Conservation (phyloP, 1,140 invertebrate genomes). For the Aporrectodea caliginosa region DNA sequence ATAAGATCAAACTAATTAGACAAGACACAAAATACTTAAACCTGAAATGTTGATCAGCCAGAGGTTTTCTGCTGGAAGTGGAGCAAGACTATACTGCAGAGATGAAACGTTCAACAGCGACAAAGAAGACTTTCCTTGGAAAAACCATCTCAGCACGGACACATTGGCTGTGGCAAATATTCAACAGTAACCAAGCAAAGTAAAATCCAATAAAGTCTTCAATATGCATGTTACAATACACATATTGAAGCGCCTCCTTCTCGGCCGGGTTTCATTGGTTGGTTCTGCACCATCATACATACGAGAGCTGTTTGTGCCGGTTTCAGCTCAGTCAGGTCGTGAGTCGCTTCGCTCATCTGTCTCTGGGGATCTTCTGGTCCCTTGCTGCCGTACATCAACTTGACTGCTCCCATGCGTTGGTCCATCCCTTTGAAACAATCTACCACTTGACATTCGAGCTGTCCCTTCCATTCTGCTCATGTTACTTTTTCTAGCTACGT, state of each 20-base stretch:
- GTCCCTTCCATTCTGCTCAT: too few relatives aligned
- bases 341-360: too few relatives aligned
- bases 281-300: background rate
- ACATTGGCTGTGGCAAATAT: background rate
- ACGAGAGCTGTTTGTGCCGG: background rate
- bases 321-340: background rate
- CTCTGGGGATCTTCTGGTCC: too few relatives aligned
- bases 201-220: background rate
- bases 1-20: too few relatives aligned
- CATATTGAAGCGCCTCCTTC: background rate
- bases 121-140: background rate
- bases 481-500: too few relatives aligned
- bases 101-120: background rate
- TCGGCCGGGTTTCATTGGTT: background rate
- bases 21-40: too few relatives aligned
- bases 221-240: too few relatives aligned
- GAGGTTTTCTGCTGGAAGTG: background rate
- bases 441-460: too few relatives aligned
- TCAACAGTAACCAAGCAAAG: background rate
- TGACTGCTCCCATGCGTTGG: too few relatives aligned
- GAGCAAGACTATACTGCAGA: background rate
- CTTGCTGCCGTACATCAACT: too few relatives aligned
- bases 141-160: background rate
- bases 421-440: too few relatives aligned
- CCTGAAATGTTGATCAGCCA: background rate